Percentiles rank a stretch among this genome's conserved stretches.
phyloP scores from a whole-genome alignment of 2,113 vertebrate genomes.

The Trogon melanurus region DNA sequence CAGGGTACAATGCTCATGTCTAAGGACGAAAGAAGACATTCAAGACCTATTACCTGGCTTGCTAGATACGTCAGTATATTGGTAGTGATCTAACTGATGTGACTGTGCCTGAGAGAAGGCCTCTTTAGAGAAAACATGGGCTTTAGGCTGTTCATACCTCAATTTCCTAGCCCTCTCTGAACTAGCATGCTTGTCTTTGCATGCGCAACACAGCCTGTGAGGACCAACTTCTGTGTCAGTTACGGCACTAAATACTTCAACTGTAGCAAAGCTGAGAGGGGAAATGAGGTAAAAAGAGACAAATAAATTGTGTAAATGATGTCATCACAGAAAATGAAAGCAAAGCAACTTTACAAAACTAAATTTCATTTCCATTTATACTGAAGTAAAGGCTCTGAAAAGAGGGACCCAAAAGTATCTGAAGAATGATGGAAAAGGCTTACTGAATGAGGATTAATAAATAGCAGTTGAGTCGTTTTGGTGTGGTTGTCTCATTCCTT shows the following conservation, averaged over 20 bases:
- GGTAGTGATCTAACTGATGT: not conserved
- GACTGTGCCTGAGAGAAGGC: not conserved
- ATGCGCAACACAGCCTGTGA: not conserved
- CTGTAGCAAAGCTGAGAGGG: not conserved
- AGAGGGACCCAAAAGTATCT: not conserved
- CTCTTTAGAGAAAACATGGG: not conserved
- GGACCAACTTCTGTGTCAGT: not conserved
- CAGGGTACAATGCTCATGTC: not conserved
- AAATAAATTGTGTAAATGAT: not conserved
- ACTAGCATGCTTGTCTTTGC: not conserved
- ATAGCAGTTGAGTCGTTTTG: not conserved
- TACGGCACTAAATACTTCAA: not conserved
- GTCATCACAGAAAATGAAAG: not conserved
- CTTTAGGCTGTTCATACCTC: not conserved
- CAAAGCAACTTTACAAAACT: not conserved
- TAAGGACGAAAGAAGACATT: not conserved
- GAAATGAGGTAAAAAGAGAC: not conserved
- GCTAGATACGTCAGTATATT: not conserved
- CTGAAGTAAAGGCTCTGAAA: not conserved
- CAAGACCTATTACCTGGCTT: not conserved
- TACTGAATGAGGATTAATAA: not conserved
- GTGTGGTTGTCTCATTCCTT: not conserved
- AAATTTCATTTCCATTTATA: not conserved
- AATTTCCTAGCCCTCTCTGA: not conserved
- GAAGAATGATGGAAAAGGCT: not conserved